Evolutionary conservation across 2,888 invertebrate species (phyloP).

Genomic region (Callyntrura guangdongensis): DNA sequence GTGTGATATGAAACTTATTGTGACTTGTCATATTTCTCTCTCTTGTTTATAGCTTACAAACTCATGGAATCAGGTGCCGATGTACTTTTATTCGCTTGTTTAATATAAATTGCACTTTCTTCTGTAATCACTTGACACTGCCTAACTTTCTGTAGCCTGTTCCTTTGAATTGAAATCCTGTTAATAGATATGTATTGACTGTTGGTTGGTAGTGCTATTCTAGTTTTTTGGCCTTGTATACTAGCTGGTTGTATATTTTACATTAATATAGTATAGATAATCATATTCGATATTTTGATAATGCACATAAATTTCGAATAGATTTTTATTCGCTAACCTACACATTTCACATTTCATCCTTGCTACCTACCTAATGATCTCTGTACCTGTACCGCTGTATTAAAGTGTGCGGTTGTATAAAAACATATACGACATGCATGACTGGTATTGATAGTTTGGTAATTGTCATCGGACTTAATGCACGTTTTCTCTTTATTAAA

Average conservation of each 20-base stretch:
- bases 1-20: slow-evolving; percentile 54
- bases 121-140: background rate
- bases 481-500: slow-evolving; percentile 55
- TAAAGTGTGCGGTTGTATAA: background rate
- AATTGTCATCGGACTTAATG: background rate
- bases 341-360: no score
- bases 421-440: slow-evolving; percentile 10
- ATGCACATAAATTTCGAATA: background rate
- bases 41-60: slow-evolving; percentile 78
- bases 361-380: background rate
- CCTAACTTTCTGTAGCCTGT: no score
- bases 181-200: no score
- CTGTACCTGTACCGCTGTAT: background rate
- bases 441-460: slow-evolving; percentile 1
- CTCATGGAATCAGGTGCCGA: slow-evolving; percentile 79
- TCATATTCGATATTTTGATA: background rate
- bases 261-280: no score
- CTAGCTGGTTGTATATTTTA: no score
- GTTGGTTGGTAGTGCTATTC: no score
- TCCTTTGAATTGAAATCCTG: no score
- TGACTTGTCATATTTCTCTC: slow-evolving; percentile 68
- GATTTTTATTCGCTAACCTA: background rate
- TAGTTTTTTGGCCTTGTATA: no score
- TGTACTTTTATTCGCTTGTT: slow-evolving; percentile 58
- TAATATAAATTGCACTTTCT: background rate